Evolutionary conservation across 2,797 vertebrate species (phyloP).

Genomic region (Hyperoplus lanceolatus): DNA sequence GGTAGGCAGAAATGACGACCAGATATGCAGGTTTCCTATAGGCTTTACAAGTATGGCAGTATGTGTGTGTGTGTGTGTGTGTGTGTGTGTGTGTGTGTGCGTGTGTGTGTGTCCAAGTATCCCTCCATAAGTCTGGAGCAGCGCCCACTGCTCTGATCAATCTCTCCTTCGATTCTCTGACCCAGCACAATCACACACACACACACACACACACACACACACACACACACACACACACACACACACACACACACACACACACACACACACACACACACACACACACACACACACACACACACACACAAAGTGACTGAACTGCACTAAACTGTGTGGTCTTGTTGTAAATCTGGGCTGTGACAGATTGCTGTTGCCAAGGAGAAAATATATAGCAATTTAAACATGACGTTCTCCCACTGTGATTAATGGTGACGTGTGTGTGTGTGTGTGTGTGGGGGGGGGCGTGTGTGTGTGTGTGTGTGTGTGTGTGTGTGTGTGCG

Average conservation of each 20-base stretch:
- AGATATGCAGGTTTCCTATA: too few species aligned
- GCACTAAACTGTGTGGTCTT: not conserved
- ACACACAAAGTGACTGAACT: constrained; percentile 10
- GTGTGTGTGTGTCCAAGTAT: too few species aligned
- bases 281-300: constrained; percentile 16
- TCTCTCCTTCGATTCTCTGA: constrained; percentile 11
- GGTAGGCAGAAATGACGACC: too few species aligned
- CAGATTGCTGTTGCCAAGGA: constrained; percentile 54
- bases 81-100: too few species aligned
- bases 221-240: too few species aligned
- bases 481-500: not conserved
- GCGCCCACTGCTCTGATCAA: not conserved
- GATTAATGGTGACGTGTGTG: constrained; percentile 41
- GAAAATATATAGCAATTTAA: constrained; percentile 63
- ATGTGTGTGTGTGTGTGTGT: too few species aligned
- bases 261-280: not conserved
- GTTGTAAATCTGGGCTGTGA: constrained; percentile 51
- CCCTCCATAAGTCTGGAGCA: too few species aligned
- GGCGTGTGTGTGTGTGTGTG: not conserved
- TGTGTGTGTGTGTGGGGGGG: constrained; percentile 11
- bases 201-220: too few species aligned
- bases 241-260: too few species aligned
- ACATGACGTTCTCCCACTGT: constrained; percentile 41
- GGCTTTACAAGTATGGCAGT: too few species aligned
- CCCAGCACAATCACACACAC: not conserved